A percentile compares a stretch with the other conserved stretches of the same genome.
Conservation (phyloP, 2,888 invertebrate species). For the Cybosia mesomella region DNA sequence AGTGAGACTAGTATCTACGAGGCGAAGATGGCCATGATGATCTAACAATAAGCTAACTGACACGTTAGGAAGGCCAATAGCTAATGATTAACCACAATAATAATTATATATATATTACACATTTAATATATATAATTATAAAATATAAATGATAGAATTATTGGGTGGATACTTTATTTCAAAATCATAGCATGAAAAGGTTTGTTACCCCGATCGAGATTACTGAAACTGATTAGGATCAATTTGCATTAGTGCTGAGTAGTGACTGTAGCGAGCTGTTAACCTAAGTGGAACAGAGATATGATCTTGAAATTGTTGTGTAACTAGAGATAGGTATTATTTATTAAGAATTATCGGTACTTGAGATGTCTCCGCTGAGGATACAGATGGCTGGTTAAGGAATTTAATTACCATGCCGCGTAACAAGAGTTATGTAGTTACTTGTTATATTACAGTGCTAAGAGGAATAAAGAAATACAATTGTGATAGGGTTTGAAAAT, state of each 20-base stretch:
- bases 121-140: too few species aligned
- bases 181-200: background rate
- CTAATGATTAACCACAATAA: too few species aligned
- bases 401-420: conserved; percentile 1
- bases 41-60: too few species aligned
- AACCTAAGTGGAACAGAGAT: conserved; percentile 24
- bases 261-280: conserved; percentile 21
- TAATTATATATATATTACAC: too few species aligned
- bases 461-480: background rate
- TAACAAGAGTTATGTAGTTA: background rate
- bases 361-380: conserved; percentile 4
- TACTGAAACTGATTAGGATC: conserved; percentile 43
- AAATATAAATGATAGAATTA: too few species aligned
- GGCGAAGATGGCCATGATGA: too few species aligned
- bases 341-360: conserved; percentile 17
- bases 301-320: conserved; percentile 14
- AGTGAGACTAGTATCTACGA: too few species aligned
- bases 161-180: too few species aligned
- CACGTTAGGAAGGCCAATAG: too few species aligned
- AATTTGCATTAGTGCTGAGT: conserved; percentile 48
- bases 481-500: too few species aligned
- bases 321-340: conserved; percentile 26
- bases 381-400: conserved; percentile 5
- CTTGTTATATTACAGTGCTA: background rate
- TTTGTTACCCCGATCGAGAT: conserved; percentile 15